These are phyloP conservation scores for Spatulosminthurus flaviceps DNA, from an alignment of 2,888 invertebrate genomes.

Conservation along the genomic window DNA sequence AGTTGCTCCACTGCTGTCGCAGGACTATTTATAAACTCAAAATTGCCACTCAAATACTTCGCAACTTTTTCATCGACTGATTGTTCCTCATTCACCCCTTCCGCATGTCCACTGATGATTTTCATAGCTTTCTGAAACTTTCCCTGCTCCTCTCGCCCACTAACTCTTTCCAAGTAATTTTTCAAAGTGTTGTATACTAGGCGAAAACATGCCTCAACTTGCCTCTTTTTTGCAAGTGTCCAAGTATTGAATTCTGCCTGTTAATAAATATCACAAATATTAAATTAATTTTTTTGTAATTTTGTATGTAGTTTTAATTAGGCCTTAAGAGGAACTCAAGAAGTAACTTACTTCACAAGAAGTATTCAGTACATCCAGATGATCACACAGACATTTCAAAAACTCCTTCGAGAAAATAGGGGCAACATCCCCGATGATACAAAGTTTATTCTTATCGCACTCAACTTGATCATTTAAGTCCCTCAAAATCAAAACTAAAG, in stretches of 20 bases:
- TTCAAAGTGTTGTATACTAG: slow-evolving; percentile 25
- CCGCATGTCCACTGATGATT: background rate
- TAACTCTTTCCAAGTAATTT: slow-evolving; percentile 34
- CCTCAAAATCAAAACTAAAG: slow-evolving; percentile 24
- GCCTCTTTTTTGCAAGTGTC: slow-evolving; percentile 23
- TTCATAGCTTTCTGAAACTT: slow-evolving; percentile 22
- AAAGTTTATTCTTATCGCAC: slow-evolving; percentile 35
- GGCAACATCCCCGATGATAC: slow-evolving; percentile 31
- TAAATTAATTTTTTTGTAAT: too few relatives aligned
- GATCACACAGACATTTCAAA: slow-evolving; percentile 35
- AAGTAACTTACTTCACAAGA: slow-evolving; percentile 25
- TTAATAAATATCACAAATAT: slow-evolving; percentile 20
- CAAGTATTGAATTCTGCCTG: slow-evolving; percentile 8
- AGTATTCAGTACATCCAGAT: slow-evolving; percentile 32
- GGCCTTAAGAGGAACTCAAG: too few relatives aligned
- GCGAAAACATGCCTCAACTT: slow-evolving; percentile 39
- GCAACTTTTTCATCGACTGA: slow-evolving; percentile 18
- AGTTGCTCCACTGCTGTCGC: slow-evolving; percentile 38
- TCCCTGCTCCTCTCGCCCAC: slow-evolving; percentile 15
- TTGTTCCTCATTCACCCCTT: background rate
- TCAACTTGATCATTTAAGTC: slow-evolving; percentile 45
- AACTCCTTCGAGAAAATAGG: slow-evolving; percentile 22
- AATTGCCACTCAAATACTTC: slow-evolving; percentile 17
- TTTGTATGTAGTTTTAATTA: too few relatives aligned
- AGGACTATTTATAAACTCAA: slow-evolving; percentile 33